Conservation (phyloP, 2,888 invertebrate genomes). For the Stenichneumon culpator region DNA sequence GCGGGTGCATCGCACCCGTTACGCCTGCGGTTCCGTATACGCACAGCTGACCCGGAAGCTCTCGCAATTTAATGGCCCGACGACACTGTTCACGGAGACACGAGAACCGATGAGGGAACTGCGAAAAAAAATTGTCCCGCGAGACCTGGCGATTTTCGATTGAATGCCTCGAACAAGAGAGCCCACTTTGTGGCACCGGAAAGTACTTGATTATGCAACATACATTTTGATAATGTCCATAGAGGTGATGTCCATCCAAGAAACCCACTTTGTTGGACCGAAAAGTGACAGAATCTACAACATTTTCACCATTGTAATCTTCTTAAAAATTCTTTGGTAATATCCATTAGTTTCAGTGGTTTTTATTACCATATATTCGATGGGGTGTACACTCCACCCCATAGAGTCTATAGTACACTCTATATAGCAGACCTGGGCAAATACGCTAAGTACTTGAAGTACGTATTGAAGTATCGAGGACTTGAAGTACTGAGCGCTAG, state of each 20-base stretch:
- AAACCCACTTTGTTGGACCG: too few relatives aligned
- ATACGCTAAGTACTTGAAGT: too few relatives aligned
- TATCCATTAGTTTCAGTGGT: background rate
- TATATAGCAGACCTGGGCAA: too few relatives aligned
- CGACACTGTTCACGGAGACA: conserved; percentile 2
- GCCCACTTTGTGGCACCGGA: too few relatives aligned
- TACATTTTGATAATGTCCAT: too few relatives aligned
- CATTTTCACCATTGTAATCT: background rate
- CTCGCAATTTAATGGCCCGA: background rate
- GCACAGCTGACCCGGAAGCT: conserved; percentile 8
- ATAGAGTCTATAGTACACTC: too few relatives aligned
- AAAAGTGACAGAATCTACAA: too few relatives aligned
- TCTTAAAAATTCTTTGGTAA: background rate
- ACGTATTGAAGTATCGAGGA: too few relatives aligned
- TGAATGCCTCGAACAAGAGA: background rate
- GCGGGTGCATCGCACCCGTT: conserved; percentile 8
- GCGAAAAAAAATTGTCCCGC: background rate
- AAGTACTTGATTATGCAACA: background rate
- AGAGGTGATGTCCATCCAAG: too few relatives aligned
- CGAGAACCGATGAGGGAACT: background rate
- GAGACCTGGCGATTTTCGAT: background rate
- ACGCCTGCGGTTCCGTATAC: background rate
- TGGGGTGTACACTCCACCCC: too few relatives aligned
- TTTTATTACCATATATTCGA: background rate
- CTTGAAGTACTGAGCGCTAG: too few relatives aligned